Base-by-base conservation (phyloP, 2,888 invertebrate genomes). In the Erpobdella octoculata region DNA sequence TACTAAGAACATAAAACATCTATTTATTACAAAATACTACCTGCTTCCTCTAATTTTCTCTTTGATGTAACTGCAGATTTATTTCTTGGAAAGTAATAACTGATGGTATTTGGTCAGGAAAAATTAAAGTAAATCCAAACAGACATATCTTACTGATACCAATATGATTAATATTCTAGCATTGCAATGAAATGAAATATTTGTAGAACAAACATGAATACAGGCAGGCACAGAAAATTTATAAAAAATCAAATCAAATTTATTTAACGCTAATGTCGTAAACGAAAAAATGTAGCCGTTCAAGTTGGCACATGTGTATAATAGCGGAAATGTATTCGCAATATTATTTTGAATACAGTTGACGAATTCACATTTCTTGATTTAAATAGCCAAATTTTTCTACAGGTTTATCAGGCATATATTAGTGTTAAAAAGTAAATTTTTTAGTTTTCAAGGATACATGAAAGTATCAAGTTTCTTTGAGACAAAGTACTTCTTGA, bases 401-500 rank as follows among this genome's bases (percentile, higher is more conserved):
- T n/a, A n/a, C n/a, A n/a, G n/a, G n/a, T n/a, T n/a, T n/a, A n/a
- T n/a, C n/a, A n/a, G n/a, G n/a, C n/a, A n/a, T n/a, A n/a, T n/a
- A n/a, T n/a, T n/a, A n/a, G n/a, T n/a, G n/a, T n/a, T n/a, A n/a
- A n/a, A n/a, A n/a, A n/a, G n/a, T n/a, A n/a, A n/a, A n/a, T n/a
- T n/a, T n/a, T n/a, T n/a, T n/a, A n/a, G n/a, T n/a, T n/a, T n/a
- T n/a, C 41, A 37, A 80, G 79, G 80, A 82, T 83, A 83, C 79
- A 83, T 80, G 73, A 78, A 82, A 1, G 82, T 81, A 3, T 80
- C 80, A 18, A 83, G 79, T 31, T 80, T 80, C 58, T 76, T 77
- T 0, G 79, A 75, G 8, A 81, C 77, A n/a, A 83, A 77, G 67
- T 79, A 77, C 75, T 83, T 83, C 53, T 79, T 78, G 28, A 83